Conservation (phyloP, 2,797 vertebrate species). For the Amblyopsis hoosieri region DNA sequence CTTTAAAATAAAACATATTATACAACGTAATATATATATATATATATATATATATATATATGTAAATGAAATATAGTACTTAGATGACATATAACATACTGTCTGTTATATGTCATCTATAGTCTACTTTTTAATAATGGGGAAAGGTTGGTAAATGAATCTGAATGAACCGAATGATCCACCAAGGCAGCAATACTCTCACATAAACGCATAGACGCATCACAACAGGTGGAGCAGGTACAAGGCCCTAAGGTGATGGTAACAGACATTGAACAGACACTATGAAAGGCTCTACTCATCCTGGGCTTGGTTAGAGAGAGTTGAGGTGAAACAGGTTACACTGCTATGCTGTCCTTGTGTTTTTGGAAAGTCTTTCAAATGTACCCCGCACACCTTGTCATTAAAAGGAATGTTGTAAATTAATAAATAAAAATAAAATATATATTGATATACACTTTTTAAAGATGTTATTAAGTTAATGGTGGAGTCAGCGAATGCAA, state of each 20-base stretch:
- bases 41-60: no score
- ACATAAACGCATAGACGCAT: slow-evolving; percentile 14
- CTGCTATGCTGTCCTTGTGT: slow-evolving; percentile 1
- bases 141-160: neutral
- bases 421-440: no score
- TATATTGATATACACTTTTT: no score
- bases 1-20: no score
- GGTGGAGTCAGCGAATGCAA: no score
- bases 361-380: neutral
- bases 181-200: neutral
- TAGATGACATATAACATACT: no score
- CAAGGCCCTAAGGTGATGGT: slow-evolving; percentile 18
- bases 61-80: no score
- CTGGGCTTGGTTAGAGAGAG: slow-evolving; percentile 27
- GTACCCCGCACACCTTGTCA: no score
- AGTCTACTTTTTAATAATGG: no score
- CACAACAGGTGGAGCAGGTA: slow-evolving; percentile 54
- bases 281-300: slow-evolving; percentile 5
- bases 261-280: slow-evolving; percentile 2
- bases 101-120: neutral
- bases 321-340: slow-evolving; percentile 52
- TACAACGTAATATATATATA: no score
- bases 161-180: neutral
- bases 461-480: no score
- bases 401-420: no score